Evolutionary conservation across 1,140 invertebrate genomes (phyloP).

Genomic region (Saxidomus purpurata): DNA sequence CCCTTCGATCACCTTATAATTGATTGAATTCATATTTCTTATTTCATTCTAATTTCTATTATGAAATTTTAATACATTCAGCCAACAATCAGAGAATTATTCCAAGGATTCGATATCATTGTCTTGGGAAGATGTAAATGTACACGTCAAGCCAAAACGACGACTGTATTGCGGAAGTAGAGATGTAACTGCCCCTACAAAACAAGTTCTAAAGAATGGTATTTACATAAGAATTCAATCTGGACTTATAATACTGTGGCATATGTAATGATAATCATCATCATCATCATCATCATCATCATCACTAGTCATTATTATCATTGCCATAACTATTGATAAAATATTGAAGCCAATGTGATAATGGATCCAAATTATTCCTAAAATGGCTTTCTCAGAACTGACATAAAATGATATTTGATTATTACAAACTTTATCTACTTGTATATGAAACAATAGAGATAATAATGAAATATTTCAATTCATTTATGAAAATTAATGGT

Average conservation of each 20-base stretch:
- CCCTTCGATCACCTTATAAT: too few relatives aligned
- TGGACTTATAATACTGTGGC: too few relatives aligned
- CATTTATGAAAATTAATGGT: too few relatives aligned
- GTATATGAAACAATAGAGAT: background rate
- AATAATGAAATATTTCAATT: too few relatives aligned
- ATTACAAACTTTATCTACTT: background rate
- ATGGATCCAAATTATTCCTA: too few relatives aligned
- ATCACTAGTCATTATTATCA: too few relatives aligned
- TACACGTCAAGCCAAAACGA: slow-evolving; percentile 21
- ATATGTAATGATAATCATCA: background rate
- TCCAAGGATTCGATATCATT: slow-evolving; percentile 49
- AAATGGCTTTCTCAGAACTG: too few relatives aligned
- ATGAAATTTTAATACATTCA: too few relatives aligned
- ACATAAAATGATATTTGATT: background rate
- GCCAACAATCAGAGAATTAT: too few relatives aligned
- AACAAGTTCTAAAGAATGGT: slow-evolving; percentile 60
- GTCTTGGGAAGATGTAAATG: slow-evolving; percentile 61
- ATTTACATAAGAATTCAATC: background rate
- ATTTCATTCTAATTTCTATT: too few relatives aligned
- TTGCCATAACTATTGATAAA: background rate
- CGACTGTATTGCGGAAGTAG: slow-evolving; percentile 37
- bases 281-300: too few relatives aligned
- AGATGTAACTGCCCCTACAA: slow-evolving; percentile 17
- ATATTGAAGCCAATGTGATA: background rate
- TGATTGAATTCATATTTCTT: too few relatives aligned